Conservation (phyloP, 64 coral and sea anemone genomes). For the Dendronephthya gigantea region DNA sequence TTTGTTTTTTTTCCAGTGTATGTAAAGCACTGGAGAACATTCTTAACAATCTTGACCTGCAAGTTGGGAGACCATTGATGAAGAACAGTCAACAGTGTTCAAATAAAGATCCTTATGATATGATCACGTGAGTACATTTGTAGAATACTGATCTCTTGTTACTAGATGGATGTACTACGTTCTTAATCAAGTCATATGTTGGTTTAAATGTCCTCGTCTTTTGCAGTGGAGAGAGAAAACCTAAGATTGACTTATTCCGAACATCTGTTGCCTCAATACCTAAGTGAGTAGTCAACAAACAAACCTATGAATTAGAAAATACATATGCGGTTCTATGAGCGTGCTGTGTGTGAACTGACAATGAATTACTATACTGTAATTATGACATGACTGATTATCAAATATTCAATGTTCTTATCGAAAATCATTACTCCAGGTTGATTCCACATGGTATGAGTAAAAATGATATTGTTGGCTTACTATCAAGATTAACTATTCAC, state of each 20-base stretch:
- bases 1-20: constrained; percentile 45
- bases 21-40: constrained; percentile 79
- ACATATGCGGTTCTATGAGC: too few species aligned
- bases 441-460: constrained; percentile 97
- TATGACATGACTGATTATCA: not conserved
- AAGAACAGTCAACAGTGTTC: constrained; percentile 78
- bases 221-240: constrained; percentile 83
- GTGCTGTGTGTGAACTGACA: too few species aligned
- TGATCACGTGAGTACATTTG: constrained; percentile 64
- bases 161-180: not conserved
- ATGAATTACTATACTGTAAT: too few species aligned
- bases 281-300: constrained; percentile 64
- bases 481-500: constrained; percentile 87
- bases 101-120: constrained; percentile 85
- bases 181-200: not conserved
- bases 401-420: not conserved
- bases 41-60: constrained; percentile 59
- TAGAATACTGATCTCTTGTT: not conserved
- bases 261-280: constrained; percentile 96
- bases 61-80: constrained; percentile 85
- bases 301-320: too few species aligned
- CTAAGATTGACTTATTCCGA: constrained; percentile 93
- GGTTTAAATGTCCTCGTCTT: not conserved
- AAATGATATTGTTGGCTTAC: constrained; percentile 73
- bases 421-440: constrained; percentile 41